Evolutionary conservation across 1,140 invertebrate genomes (phyloP), one percentile per base, ranked within the genome.

Genomic region (Pollicipes pollicipes): DNA sequence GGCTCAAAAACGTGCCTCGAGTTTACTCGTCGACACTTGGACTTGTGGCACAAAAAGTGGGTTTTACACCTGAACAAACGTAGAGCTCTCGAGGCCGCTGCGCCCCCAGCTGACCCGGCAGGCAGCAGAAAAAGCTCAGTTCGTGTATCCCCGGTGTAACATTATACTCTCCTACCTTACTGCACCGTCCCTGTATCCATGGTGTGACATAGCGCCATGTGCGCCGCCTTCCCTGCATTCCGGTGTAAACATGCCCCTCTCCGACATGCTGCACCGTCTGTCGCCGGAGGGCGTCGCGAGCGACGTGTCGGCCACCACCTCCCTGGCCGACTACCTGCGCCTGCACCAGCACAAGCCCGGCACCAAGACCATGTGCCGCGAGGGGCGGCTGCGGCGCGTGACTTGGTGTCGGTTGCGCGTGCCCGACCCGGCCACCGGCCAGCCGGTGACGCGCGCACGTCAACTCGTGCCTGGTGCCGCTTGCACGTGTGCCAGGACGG

Each of bases 301-400:
- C 10, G 71, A 73, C 21, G 69, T 75, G 27, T 68, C 73, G 6
- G 69, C 74, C 26, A 70, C 69, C 64, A 75, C 70, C 0, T 72
- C 69, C 2, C 73, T 76, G 58, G 73, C 70, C 27, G 69, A 72
- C 29, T 76, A 72, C 70, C 66, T 76, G 16, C 68, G 75, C n/a
- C 28, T 72, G 21, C 24, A 31, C 3, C 71, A 68, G 6, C 30
- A 45, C 27, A 68, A 75, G 1, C 70, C 71, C 13, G 76, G 76
- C 26, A 76, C 75, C 0, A 77, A 77, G 71, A 70, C 71, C n/a
- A 78, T 80, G 76, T 93, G 90, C 75, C 80, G 83, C 21, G 90
- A 94, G n/a, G 79, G 91, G 90, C 30, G 90, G 90, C 1, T 93
- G 91, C 76, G 90, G 91, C 0, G 84, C 84, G 0, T 94, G 90